Percentiles rank a stretch among this genome's conserved stretches.
phyloP scores from a whole-genome alignment of 1,140 invertebrate genomes.

The Coboldia fuscipes region DNA sequence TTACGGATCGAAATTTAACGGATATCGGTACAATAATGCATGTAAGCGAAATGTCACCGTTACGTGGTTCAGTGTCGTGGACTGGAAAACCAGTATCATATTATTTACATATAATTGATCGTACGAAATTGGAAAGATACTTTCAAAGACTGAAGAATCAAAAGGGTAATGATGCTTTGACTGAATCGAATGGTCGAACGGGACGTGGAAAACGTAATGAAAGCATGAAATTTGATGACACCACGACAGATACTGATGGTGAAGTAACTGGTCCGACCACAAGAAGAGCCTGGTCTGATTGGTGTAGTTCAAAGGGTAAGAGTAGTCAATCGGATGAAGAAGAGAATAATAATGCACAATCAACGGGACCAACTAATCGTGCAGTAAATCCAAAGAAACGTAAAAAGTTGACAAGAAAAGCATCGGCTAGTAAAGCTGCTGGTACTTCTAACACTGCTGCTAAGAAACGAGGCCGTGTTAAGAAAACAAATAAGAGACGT shows the following conservation, averaged over 20 bases:
- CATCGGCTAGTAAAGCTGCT: background rate
- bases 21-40: conserved; percentile 99
- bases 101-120: conserved; percentile 92
- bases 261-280: conserved; percentile 39
- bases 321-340: conserved; percentile 32
- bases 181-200: conserved; percentile 19
- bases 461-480: conserved; percentile 13
- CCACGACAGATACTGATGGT: conserved; percentile 23
- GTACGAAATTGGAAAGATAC: conserved; percentile 88
- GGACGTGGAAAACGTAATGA: conserved; percentile 26
- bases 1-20: conserved; percentile 65
- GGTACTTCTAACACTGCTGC: conserved; percentile 8
- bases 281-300: conserved; percentile 50
- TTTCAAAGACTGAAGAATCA: conserved; percentile 80
- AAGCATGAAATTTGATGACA: conserved; percentile 13
- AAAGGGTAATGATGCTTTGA: conserved; percentile 37
- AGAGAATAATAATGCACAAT: conserved; percentile 14
- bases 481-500: too few species aligned
- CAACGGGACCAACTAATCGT: conserved; percentile 10
- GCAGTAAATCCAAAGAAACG: conserved; percentile 15
- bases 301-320: conserved; percentile 34
- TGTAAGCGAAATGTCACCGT: conserved; percentile 83
- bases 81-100: conserved; percentile 95
- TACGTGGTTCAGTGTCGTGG: conserved; percentile 93
- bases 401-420: conserved; percentile 17